Base-by-base conservation (phyloP, 1,140 invertebrate genomes). In the Hormaphis cornu region DNA sequence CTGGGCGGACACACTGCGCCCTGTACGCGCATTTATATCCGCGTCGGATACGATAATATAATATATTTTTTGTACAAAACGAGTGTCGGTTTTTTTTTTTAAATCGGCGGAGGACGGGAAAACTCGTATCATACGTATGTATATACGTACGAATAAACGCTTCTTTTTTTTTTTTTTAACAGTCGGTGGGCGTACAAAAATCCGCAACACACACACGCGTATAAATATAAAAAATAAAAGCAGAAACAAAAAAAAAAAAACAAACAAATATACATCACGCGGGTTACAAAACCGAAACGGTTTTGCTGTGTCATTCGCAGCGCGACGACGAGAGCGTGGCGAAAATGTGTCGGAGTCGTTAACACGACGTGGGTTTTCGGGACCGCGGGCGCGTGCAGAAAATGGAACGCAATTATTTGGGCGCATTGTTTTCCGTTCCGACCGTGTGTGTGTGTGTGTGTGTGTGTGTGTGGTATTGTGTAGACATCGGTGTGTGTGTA, bases 111-210 rank as follows among this genome's bases (percentile, higher is more conserved):
- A n/a, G 26, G 7, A 26, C n/a, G 16, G 24, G 18, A 63, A 63
- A 54, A 20, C n/a, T n/a, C n/a, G n/a, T n/a, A n/a, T n/a, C n/a
- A n/a, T n/a, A n/a, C n/a, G n/a, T n/a, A n/a, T n/a, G n/a, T n/a
- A n/a, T n/a, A n/a, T n/a, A n/a, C n/a, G n/a, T n/a, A n/a, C n/a
- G n/a, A n/a, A n/a, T 46, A 44, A 46, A 20, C 18, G 61, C 61
- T 66, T 28, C n/a, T n/a, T n/a, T n/a, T n/a, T n/a, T n/a, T n/a
- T n/a, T n/a, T n/a, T n/a, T n/a, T n/a, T n/a, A n/a, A n/a, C n/a
- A n/a, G 61, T 66, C 61, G 61, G 61, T 50, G 44, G 61, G 61
- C 61, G 61, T 66, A 66, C 48, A 66, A 66, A 66, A n/a, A n/a
- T n/a, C n/a, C 26, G 61, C 18, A 18, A 26, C 18, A 33, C 3